phyloP scores from a whole-genome alignment of 1,140 invertebrate genomes.

The Anoplophora glabripennis region DNA sequence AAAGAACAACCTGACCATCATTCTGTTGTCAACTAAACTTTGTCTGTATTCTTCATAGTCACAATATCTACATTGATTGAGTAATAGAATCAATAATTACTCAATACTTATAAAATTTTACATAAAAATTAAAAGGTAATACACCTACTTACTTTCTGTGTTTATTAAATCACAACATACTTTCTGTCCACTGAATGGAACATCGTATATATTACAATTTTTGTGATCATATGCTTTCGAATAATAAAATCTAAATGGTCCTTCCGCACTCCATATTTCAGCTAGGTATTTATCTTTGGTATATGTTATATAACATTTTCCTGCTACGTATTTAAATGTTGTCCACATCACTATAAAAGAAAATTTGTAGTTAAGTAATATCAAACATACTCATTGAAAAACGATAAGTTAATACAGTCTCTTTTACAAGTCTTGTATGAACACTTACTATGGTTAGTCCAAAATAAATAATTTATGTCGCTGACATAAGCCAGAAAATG shows the following conservation, averaged over 20 bases:
- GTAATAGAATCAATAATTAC: no score
- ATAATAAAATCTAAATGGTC: constrained; percentile 68
- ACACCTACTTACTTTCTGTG: constrained; percentile 62
- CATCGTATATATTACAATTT: constrained; percentile 60
- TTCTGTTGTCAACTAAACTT: constrained; percentile 51
- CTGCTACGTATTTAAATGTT: constrained; percentile 23
- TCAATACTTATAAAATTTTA: no score
- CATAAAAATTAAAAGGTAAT: no score
- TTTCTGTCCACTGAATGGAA: constrained; percentile 57
- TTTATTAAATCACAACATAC: constrained; percentile 64
- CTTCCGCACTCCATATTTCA: constrained; percentile 18
- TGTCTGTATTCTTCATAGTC: constrained; percentile 66
- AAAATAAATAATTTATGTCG: constrained; percentile 75
- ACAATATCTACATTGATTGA: constrained; percentile 31
- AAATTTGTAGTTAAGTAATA: constrained; percentile 15
- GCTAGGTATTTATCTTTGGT: constrained; percentile 14
- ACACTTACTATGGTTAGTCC: constrained; percentile 63
- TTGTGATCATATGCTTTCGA: constrained; percentile 63
- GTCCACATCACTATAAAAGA: constrained; percentile 23
- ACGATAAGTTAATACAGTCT: neutral
- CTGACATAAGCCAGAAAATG: constrained; percentile 35
- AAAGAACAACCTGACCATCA: no score
- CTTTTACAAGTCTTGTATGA: neutral
- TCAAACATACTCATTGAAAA: no score
- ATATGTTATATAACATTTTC: constrained; percentile 29